A percentile compares a stretch with the other conserved stretches of the same genome.
Evolutionary conservation across 1,140 invertebrate genomes (phyloP).

Genomic region (Helicorthomorpha holstii): DNA sequence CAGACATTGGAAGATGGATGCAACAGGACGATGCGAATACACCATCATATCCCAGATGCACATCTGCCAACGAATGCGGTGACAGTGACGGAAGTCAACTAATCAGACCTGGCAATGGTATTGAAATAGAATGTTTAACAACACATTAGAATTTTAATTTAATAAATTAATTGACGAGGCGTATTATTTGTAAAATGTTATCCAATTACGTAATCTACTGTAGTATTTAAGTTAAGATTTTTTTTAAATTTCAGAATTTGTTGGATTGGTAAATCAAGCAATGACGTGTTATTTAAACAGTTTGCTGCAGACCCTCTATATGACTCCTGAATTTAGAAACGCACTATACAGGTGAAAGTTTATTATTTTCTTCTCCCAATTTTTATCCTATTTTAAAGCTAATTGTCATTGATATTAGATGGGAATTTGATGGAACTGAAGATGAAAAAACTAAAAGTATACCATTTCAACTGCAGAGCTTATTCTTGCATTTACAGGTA

Average conservation of each 20-base stretch:
- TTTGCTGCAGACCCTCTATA: constrained; percentile 70
- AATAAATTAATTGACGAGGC: not conserved
- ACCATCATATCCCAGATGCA: too few relatives aligned
- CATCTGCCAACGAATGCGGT: too few relatives aligned
- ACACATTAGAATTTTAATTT: not conserved
- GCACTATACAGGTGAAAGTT: constrained; percentile 49
- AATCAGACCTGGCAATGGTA: not conserved
- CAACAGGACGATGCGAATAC: too few relatives aligned
- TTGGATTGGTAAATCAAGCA: constrained; percentile 79
- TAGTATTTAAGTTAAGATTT: constrained; percentile 1
- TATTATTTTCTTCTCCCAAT: not conserved
- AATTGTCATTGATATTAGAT: constrained; percentile 23
- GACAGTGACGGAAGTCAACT: not conserved
- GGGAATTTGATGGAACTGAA: constrained; percentile 55
- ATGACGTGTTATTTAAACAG: constrained; percentile 92
- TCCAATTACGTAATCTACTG: not conserved
- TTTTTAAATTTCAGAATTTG: constrained; percentile 36
- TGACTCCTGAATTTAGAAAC: constrained; percentile 91
- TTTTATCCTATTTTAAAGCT: not conserved
- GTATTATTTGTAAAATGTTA: not conserved
- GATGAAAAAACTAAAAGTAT: constrained; percentile 46
- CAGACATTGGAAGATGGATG: too few relatives aligned
- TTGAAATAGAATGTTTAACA: not conserved
- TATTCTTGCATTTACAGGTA: constrained; percentile 74
- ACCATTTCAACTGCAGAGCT: constrained; percentile 69